phyloP scores from a whole-genome alignment of 1,140 invertebrate genomes.

The Condylostylus longicornis region DNA sequence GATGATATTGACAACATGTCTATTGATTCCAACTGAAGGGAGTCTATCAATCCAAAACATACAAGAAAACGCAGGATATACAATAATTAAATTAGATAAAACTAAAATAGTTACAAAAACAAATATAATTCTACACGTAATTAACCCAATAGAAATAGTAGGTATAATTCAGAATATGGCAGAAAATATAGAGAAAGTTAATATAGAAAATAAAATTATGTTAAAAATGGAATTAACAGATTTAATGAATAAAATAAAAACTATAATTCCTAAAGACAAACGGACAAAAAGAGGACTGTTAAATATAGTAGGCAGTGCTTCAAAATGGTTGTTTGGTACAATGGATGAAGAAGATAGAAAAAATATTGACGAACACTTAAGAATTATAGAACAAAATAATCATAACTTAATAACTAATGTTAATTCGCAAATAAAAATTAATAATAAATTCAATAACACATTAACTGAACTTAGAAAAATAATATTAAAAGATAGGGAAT shows the following conservation, averaged over 20 bases:
- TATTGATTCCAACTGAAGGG: too few species aligned
- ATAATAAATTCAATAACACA: not conserved
- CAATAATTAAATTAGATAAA: not conserved
- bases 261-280: not conserved
- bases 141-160: not conserved
- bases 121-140: not conserved
- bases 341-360: constrained; percentile 2
- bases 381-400: not conserved
- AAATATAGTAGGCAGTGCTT: not conserved
- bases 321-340: constrained; percentile 1
- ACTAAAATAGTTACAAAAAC: not conserved
- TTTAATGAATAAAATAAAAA: not conserved
- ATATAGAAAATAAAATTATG: not conserved
- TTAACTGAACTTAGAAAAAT: not conserved
- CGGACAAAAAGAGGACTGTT: not conserved
- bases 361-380: constrained; percentile 1
- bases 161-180: not conserved
- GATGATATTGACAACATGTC: not conserved
- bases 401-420: not conserved
- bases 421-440: not conserved
- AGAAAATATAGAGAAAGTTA: not conserved
- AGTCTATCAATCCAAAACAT: not conserved
- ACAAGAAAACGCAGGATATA: not conserved
- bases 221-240: not conserved
- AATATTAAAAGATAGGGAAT: not conserved